Base-by-base conservation (phyloP, 2,797 vertebrate genomes). In the Hippoglossus hippoglossus region DNA sequence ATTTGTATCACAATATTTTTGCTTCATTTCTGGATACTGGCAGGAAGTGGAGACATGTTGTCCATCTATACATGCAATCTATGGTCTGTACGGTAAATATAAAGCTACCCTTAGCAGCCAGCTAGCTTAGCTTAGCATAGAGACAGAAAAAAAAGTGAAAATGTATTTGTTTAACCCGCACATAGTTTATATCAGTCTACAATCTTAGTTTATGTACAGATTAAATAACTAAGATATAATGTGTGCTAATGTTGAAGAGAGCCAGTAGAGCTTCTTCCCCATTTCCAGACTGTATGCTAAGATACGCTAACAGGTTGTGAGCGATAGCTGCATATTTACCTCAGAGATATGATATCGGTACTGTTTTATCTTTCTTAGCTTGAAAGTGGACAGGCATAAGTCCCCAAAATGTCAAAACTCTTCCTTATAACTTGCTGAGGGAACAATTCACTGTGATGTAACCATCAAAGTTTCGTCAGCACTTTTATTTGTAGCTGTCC, bases 401-500 rank as follows among this genome's bases (percentile, higher is more conserved):
- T 22, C 21, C 47, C 34, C 39, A 63, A 34, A 56, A 67, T 63
- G 47, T 39, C 4, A 10, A 67, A 46, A 28, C 46, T 2, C 10
- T 71, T 75, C 34, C 59, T 60, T 76, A 58, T 63, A 75, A 69
- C 58, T 64, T 71, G 22, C 53, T 66, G 73, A 79, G 73, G 52
- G 65, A 75, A 77, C 73, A 74, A 58, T 76, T 81, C 58, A 87
- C 28, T 75, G 58, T 77, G 84, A 71, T 71, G 63, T 77, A 63
- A 77, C 73, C 73, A 71, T 66, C 50, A 65, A 77, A 59, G 54
- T 80, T 89, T 75, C 50, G 75, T 87, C 57, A 88, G 77, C 79
- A 87, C 70, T 91, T 89, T 89, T 85, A 89, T 91, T 90, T 67
- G 61, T 82, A 65, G 79, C 69, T 66, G 75, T 80, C 73, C 49